Percentiles rank a stretch among this genome's conserved stretches.
Conservation (phyloP, 2,113 vertebrate species). For the Brienomyrus longianalis region DNA sequence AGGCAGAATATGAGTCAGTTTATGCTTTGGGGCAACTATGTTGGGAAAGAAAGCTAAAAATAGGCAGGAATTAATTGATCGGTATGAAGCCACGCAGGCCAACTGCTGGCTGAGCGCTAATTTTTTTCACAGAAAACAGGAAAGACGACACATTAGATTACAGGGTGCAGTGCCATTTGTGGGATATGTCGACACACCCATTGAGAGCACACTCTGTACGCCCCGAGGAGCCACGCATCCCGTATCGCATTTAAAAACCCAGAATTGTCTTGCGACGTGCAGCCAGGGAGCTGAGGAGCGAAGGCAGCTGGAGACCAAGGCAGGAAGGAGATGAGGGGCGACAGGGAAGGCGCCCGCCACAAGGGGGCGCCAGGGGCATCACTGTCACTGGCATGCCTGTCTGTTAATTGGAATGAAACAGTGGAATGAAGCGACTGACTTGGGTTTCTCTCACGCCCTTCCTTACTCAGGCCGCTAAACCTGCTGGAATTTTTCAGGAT, state of each 20-base stretch:
- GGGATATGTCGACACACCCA: not conserved
- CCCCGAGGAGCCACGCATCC: not conserved
- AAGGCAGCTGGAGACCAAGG: not conserved
- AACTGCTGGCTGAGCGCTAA: not conserved
- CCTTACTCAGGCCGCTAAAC: not conserved
- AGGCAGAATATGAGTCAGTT: not conserved
- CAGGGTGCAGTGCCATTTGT: not conserved
- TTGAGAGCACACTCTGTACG: not conserved
- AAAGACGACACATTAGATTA: not conserved
- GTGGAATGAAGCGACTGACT: not conserved
- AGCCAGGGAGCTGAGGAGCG: not conserved
- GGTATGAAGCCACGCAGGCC: not conserved
- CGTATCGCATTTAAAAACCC: too few relatives aligned
- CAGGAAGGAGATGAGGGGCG: not conserved
- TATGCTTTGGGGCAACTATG: not conserved
- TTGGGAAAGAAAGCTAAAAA: not conserved
- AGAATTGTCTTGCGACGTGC: not conserved
- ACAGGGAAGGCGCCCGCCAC: not conserved
- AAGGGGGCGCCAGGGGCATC: not conserved
- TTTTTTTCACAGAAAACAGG: not conserved
- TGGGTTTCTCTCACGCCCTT: not conserved
- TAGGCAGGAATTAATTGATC: not conserved
- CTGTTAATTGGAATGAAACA: not conserved
- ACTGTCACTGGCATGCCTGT: not conserved
- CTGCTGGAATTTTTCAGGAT: not conserved